Evolutionary conservation across 2,888 invertebrate species (phyloP), one percentile per base, ranked within the genome.

Genomic region (Pyrrhosoma nymphula): DNA sequence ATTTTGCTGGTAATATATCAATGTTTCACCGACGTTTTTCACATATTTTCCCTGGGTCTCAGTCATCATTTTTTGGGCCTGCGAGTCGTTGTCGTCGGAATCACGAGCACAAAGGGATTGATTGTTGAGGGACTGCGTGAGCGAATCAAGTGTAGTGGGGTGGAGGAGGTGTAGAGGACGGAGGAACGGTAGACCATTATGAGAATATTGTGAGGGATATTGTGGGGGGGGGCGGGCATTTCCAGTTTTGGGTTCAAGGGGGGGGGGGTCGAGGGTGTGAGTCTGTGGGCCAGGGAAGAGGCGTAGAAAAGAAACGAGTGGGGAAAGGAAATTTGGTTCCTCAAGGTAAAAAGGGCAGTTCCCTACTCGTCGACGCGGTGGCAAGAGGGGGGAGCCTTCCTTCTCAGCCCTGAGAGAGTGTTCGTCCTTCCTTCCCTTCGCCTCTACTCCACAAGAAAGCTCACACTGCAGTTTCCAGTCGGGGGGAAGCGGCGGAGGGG

Each of bases 281-380:
- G 69, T 10, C 20, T 6, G 14, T 0, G n/a, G 69, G 69, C 4
- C 10, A 4, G n/a, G 2, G 69, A n/a, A 69, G 14, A n/a, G n/a
- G n/a, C n/a, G 69, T n/a, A n/a, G 12, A 60, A 8, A 60, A 60
- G 18, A 69, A 69, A 69, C 12, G 69, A n/a, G n/a, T n/a, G 26
- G n/a, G n/a, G n/a, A n/a, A 26, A 6, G 69, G n/a, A 69, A 69
- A 69, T 69, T 69, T 69, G 69, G 69, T 69, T 69, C 69, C 69
- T 69, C 69, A 69, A 69, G 69, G 69, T 69, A 69, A 69, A 69
- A 69, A n/a, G 69, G 69, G 69, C 69, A 69, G 69, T 69, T 69
- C 69, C 12, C 69, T 10, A 1, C 69, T 26, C 69, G 26, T 20
- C 12, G 26, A 23, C 16, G 69, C 8, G 69, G 69, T n/a, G 69